Base-by-base conservation (phyloP, 2,113 vertebrate genomes). In the Jaculus jaculus region DNA sequence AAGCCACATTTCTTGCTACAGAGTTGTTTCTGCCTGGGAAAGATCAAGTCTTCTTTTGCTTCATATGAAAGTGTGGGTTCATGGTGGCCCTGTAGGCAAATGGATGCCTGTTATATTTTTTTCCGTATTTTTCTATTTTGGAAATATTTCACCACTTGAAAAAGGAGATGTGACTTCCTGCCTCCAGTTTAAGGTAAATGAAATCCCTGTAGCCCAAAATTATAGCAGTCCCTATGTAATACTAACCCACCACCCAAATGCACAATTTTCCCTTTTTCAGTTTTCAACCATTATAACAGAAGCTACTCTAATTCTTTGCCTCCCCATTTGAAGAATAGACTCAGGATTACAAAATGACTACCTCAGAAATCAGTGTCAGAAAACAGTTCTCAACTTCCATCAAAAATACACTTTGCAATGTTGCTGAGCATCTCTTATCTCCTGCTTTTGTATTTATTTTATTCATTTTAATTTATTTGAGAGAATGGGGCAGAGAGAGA, bases 1-100 rank as follows among this genome's bases (percentile, higher is more conserved):
- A 18, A 51, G 2, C 18, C 0, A 1, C 0, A 7, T 3, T 47
- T 17, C 39, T 77, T 32, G 24, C 7, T 0, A 0, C 26, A 0
- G 0, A 0, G 4, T 26, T 28, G 9, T 30, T 84, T 66, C 88
- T 51, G 18, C 21, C 42, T 23, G 75, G 18, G 37, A 34, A 61
- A 89, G 37, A 86, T 21, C 39, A 32, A 32, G 37, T 26, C 42
- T 83, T n/a, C 54, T 37, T 39, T 79, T 12, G 9, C 24, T 77
- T 42, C 6, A 7, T 37, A 77, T 30, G 32, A 32, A 32, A 23
- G 3, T 0, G 0, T 2, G 65, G 79, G 39, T 15, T 47, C 1
- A 5, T 8, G 24, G 21, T 24, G 24, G 73, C 28, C 63, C 15
- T 78, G 17, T 32, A 37, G 24, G 2, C 34, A 61, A 91, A 72